phyloP scores from a whole-genome alignment of 2,888 invertebrate genomes.

The Pristionchus mayeri region DNA sequence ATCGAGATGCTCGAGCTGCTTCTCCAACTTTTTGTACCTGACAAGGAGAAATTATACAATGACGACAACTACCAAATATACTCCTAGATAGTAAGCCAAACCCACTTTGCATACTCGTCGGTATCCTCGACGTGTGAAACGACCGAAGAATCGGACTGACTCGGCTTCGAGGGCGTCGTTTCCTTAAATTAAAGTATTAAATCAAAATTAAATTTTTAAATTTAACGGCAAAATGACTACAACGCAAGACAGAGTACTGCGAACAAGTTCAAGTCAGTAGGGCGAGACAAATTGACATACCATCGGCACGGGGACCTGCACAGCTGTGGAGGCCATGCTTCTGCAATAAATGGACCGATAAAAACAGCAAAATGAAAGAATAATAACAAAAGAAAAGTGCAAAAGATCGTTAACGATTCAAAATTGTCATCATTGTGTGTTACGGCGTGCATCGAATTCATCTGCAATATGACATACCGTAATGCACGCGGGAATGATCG shows the following conservation, averaged over 20 bases:
- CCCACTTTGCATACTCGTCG: slow-evolving; percentile 45
- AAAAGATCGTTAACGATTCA: background rate
- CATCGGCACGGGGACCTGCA: slow-evolving; percentile 45
- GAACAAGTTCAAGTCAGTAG: no score
- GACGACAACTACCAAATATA: background rate
- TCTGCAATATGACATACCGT: no score
- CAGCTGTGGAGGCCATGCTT: slow-evolving; percentile 43
- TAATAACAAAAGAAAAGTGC: background rate
- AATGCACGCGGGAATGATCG: background rate
- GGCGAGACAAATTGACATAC: background rate
- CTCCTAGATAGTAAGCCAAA: background rate
- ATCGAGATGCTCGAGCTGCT: slow-evolving; percentile 95
- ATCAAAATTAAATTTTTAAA: background rate
- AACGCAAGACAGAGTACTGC: no score
- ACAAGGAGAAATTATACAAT: background rate
- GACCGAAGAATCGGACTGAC: slow-evolving; percentile 1
- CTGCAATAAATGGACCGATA: background rate
- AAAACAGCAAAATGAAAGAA: background rate
- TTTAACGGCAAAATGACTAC: no score
- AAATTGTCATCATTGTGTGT: slow-evolving; percentile 36
- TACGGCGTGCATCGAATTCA: no score
- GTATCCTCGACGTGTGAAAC: slow-evolving; percentile 13
- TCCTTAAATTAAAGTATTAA: slow-evolving; percentile 19
- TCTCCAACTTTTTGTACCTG: slow-evolving; percentile 87
- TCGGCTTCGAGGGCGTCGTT: slow-evolving; percentile 37